Percentiles rank a stretch among this genome's conserved stretches.
Conservation (phyloP, 2,888 invertebrate genomes). For the Panopea generosa region DNA sequence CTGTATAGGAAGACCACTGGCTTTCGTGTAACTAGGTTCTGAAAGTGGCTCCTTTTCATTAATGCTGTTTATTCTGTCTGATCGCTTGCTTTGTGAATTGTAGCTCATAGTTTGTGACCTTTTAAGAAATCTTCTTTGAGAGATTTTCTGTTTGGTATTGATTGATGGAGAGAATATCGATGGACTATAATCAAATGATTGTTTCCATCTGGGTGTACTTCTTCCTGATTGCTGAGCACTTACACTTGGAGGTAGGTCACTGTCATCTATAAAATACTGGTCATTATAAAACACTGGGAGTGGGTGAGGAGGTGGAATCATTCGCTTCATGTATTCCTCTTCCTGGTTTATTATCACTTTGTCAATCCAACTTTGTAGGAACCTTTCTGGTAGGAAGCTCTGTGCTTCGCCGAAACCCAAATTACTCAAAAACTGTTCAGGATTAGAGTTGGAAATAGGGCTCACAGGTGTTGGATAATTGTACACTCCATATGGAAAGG, state of each 20-base stretch:
- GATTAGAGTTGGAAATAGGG: constrained; percentile 26
- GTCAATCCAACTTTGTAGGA: constrained; percentile 78
- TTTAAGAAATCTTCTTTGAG: too few species aligned
- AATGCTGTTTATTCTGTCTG: too few species aligned
- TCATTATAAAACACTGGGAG: neutral
- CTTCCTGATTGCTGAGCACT: constrained; percentile 51
- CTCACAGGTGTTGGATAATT: constrained; percentile 17
- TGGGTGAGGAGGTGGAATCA: constrained; percentile 33
- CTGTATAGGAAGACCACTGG: constrained; percentile 41
- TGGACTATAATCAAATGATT: constrained; percentile 4
- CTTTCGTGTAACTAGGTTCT: constrained; percentile 19
- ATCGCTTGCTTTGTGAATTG: too few species aligned
- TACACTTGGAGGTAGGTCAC: constrained; percentile 56
- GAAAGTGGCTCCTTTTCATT: constrained; percentile 3
- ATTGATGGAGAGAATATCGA: neutral
- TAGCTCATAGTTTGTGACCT: too few species aligned
- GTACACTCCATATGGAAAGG: constrained; percentile 26
- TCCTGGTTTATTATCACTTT: constrained; percentile 71
- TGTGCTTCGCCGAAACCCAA: constrained; percentile 76
- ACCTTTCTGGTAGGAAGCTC: constrained; percentile 80
- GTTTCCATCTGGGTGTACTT: constrained; percentile 36
- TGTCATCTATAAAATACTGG: constrained; percentile 46
- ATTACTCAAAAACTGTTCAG: constrained; percentile 75
- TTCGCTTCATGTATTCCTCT: constrained; percentile 37
- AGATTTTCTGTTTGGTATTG: neutral